phyloP scores from a whole-genome alignment of 2,888 invertebrate species.

The Gymnocheta viridis region DNA sequence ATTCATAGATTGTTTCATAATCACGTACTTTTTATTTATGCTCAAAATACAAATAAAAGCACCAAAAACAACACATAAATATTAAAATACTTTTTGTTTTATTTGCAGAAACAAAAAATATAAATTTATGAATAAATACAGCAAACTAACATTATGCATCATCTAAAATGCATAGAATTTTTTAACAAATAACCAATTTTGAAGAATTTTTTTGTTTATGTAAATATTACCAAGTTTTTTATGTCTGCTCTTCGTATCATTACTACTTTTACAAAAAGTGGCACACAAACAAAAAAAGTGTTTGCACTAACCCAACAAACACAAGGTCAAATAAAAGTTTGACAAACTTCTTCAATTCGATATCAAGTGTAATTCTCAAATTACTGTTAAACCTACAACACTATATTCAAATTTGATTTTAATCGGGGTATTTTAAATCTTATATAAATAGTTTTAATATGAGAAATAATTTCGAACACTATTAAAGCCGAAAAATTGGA shows the following conservation, averaged over 20 bases:
- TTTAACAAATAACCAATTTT: slow-evolving; percentile 67
- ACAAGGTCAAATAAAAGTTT: too few species aligned
- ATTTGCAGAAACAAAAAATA: not conserved
- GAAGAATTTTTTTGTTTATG: slow-evolving; percentile 10
- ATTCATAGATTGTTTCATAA: not conserved
- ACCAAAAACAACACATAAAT: slow-evolving; percentile 5
- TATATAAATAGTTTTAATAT: too few species aligned
- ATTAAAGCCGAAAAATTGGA: too few species aligned
- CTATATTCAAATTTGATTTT: too few species aligned
- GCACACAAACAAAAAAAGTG: slow-evolving; percentile 9
- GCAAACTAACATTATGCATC: slow-evolving; percentile 51
- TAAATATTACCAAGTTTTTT: slow-evolving; percentile 35
- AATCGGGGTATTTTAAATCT: too few species aligned
- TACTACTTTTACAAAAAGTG: not conserved
- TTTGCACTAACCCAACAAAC: too few species aligned
- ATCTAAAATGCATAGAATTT: slow-evolving; percentile 69
- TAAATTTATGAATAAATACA: slow-evolving; percentile 20
- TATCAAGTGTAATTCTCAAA: too few species aligned
- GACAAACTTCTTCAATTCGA: too few species aligned
- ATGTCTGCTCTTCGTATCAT: slow-evolving; percentile 6
- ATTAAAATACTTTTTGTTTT: slow-evolving; percentile 36
- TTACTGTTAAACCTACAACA: too few species aligned
- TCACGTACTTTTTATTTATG: not conserved
- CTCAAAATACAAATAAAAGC: not conserved
- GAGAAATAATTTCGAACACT: too few species aligned